Evolutionary conservation across 1,140 invertebrate genomes (phyloP).

Genomic region (Cydia fagiglandana): DNA sequence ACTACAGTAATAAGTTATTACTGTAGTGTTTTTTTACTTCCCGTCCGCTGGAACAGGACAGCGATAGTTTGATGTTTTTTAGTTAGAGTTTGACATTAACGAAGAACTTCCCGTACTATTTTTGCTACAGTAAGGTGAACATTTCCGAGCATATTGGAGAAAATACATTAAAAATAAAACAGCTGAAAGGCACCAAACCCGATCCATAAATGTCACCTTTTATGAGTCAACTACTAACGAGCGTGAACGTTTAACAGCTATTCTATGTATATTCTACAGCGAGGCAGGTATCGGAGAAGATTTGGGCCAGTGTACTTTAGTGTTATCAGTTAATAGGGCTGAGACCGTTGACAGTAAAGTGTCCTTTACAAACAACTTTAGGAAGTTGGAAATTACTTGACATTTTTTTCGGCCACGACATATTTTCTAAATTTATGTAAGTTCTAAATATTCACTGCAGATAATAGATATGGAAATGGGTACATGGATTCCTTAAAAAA

Average conservation of each 20-base stretch:
- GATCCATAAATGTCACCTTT: constrained; percentile 3
- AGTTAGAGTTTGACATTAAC: too few species aligned
- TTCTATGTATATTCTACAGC: not conserved
- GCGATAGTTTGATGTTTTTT: too few species aligned
- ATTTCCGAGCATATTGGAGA: too few species aligned
- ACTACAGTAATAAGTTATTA: too few species aligned
- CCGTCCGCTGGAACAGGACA: too few species aligned
- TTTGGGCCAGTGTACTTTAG: constrained; percentile 6
- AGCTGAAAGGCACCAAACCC: not conserved
- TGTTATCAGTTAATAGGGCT: constrained; percentile 8
- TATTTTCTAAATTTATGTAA: not conserved
- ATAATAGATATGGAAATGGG: too few species aligned
- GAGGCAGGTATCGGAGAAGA: not conserved
- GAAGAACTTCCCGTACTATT: too few species aligned
- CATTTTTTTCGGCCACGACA: not conserved
- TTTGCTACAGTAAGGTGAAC: too few species aligned
- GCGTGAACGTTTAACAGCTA: not conserved
- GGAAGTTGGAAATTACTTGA: constrained; percentile 12
- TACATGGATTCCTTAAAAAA: too few species aligned
- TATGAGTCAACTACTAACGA: not conserved
- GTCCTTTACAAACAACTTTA: constrained; percentile 28
- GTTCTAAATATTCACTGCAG: not conserved
- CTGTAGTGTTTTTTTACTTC: too few species aligned
- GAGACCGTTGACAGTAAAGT: constrained; percentile 7
- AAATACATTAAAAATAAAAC: constrained; percentile 2